Evolutionary conservation across 2,888 invertebrate species (phyloP).

Genomic region (Epicampocera succincta): DNA sequence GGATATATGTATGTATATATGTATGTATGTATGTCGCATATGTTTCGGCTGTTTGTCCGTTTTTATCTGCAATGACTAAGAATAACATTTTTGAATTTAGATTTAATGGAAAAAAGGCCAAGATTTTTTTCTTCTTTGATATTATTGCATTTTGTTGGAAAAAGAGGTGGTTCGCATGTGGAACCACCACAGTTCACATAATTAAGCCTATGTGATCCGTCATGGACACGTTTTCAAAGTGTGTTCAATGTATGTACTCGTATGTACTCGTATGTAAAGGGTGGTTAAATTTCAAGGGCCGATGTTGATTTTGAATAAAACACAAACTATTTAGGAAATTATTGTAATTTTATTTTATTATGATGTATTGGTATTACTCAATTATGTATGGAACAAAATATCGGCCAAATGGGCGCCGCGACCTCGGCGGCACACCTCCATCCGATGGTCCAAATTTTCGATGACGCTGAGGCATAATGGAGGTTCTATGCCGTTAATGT

Average conservation of each 20-base stretch:
- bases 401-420: too few relatives aligned
- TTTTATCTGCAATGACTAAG: conserved; percentile 29
- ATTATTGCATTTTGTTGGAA: neutral
- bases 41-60: conserved; percentile 11
- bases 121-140: conserved; percentile 20
- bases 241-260: conserved; percentile 47
- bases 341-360: too few relatives aligned
- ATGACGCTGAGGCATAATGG: too few relatives aligned
- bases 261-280: too few relatives aligned
- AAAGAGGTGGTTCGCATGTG: conserved; percentile 48
- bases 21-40: neutral
- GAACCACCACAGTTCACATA: conserved; percentile 52
- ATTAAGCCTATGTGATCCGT: conserved; percentile 66
- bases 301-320: too few relatives aligned
- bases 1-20: neutral
- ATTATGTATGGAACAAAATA: too few relatives aligned
- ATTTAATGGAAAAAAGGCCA: conserved; percentile 57
- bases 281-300: too few relatives aligned
- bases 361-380: too few relatives aligned
- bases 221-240: conserved; percentile 59
- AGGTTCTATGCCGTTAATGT: too few relatives aligned
- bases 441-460: too few relatives aligned
- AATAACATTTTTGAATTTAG: conserved; percentile 52
- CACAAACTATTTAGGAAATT: too few relatives aligned
- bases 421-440: too few relatives aligned